These are phyloP conservation scores for Pangasius larnaudii DNA, from an alignment of 2,797 vertebrate genomes.

Conservation along the genomic window DNA sequence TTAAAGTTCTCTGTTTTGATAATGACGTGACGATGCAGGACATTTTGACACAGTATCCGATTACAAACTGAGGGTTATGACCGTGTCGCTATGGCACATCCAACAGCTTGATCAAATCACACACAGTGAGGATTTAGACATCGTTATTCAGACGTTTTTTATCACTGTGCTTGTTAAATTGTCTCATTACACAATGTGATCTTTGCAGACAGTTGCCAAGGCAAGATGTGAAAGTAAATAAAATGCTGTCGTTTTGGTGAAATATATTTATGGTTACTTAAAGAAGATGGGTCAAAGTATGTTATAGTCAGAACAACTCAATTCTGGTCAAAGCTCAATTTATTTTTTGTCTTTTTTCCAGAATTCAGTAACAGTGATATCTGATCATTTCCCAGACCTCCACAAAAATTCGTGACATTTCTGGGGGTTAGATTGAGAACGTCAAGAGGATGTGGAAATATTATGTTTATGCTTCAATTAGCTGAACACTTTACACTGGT, in stretches of 20 bases:
- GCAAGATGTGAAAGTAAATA: not conserved
- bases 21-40: not conserved
- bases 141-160: not conserved
- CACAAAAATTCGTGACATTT: not conserved
- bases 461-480: not conserved
- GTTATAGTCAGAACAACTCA: not conserved
- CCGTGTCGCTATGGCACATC: not conserved
- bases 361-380: not conserved
- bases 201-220: not conserved
- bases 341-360: not conserved
- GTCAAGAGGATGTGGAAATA: slow-evolving; percentile 3
- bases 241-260: not conserved
- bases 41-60: not conserved
- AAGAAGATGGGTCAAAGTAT: not conserved
- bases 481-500: slow-evolving; percentile 18
- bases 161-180: not conserved
- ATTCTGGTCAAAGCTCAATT: not conserved
- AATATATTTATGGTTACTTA: not conserved
- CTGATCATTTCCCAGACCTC: not conserved
- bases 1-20: not conserved
- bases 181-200: not conserved
- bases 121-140: not conserved
- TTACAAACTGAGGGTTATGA: not conserved
- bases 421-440: not conserved
- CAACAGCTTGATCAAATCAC: not conserved